These are phyloP conservation scores for Agrenia bidenticulata DNA, from an alignment of 2,888 invertebrate genomes.

Conservation along the genomic window DNA sequence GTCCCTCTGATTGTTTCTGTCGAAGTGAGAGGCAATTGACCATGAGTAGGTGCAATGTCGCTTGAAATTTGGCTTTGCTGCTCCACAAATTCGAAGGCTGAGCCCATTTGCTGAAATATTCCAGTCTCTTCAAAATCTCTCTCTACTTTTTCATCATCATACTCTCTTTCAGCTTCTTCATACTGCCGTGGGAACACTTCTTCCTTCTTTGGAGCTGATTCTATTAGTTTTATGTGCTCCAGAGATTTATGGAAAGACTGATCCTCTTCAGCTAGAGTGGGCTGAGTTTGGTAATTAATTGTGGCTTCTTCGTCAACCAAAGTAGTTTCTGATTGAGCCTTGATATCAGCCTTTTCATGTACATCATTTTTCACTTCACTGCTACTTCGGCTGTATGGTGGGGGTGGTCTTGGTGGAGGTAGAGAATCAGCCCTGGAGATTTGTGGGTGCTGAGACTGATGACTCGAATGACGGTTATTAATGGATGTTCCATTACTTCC, in stretches of 20 bases:
- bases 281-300: constrained; percentile 2
- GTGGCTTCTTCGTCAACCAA: constrained; percentile 5
- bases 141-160: too few species aligned
- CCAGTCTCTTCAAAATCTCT: background rate
- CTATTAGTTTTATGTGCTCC: background rate
- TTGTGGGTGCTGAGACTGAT: constrained; percentile 16
- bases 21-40: background rate
- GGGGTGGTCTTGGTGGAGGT: constrained; percentile 51
- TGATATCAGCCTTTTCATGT: background rate
- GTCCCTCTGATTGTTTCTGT: background rate
- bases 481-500: constrained; percentile 11
- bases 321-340: constrained; percentile 7
- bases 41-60: constrained; percentile 1
- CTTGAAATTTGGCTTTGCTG: constrained; percentile 4
- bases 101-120: constrained; percentile 17
- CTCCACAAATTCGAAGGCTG: background rate
- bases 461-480: constrained; percentile 16
- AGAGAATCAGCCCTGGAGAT: constrained; percentile 32
- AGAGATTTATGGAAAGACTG: background rate
- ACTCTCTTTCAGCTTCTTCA: too few species aligned
- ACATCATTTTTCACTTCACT: constrained; percentile 25
- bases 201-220: constrained; percentile 6
- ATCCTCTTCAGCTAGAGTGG: background rate
- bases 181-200: constrained; percentile 14
- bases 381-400: constrained; percentile 38